These are phyloP conservation scores for Tachina lurida DNA, from an alignment of 2,888 invertebrate species.

Conservation along the genomic window DNA sequence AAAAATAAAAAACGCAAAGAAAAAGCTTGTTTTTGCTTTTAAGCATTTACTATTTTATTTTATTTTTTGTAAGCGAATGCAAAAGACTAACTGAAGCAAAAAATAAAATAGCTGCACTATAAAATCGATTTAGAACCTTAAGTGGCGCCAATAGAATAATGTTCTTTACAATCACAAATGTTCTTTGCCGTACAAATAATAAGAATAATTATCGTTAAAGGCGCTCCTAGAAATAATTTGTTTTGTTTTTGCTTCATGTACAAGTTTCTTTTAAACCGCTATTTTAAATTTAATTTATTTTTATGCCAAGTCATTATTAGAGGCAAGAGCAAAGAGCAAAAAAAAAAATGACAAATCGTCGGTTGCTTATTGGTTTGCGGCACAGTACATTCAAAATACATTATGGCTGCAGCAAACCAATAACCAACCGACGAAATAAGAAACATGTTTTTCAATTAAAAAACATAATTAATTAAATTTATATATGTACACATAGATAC, in stretches of 20 bases:
- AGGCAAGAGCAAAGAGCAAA: background rate
- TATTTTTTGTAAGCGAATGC: background rate
- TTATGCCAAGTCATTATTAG: conserved; percentile 53
- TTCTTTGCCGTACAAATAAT: conserved; percentile 32
- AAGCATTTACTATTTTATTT: too few species aligned
- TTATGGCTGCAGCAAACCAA: too few species aligned
- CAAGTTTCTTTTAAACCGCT: conserved; percentile 20
- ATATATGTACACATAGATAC: too few species aligned
- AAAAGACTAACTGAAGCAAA: conserved; percentile 7
- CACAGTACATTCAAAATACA: too few species aligned
- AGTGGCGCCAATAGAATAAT: conserved; percentile 62
- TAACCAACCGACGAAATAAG: background rate
- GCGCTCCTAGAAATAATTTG: conserved; percentile 61
- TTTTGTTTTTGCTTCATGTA: conserved; percentile 5
- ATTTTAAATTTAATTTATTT: conserved; percentile 49
- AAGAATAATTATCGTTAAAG: conserved; percentile 55
- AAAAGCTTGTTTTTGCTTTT: background rate
- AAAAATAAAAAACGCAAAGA: background rate
- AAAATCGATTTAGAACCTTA: conserved; percentile 60
- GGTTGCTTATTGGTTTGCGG: too few species aligned
- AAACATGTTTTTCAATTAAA: background rate
- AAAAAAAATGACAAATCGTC: too few species aligned
- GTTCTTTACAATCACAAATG: conserved; percentile 30
- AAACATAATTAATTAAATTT: conserved; percentile 27
- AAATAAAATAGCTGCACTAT: background rate